Conservation (phyloP, 2,888 invertebrate species). For the Drosophila barbarae region DNA sequence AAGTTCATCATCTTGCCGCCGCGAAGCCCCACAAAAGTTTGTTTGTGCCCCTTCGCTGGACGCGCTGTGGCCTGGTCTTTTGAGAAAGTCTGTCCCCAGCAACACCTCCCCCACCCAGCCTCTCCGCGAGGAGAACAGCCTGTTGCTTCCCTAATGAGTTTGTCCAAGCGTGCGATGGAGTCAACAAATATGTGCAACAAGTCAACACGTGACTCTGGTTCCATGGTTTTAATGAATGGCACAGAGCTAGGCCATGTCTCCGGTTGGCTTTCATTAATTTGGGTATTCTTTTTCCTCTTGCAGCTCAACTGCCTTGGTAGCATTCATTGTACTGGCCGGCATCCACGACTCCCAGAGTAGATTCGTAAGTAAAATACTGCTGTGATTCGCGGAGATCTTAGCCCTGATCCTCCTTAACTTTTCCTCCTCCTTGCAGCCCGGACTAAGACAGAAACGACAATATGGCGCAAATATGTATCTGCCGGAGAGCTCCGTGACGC, state of each 20-base stretch:
- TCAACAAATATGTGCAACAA: conserved; percentile 71
- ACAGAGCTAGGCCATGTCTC: conserved; percentile 13
- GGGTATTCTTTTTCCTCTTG: conserved; percentile 71
- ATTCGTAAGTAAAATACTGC: conserved; percentile 81
- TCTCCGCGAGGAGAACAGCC: conserved; percentile 1
- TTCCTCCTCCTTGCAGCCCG: conserved; percentile 80
- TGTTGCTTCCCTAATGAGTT: conserved; percentile 52
- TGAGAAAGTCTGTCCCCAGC: conserved; percentile 59
- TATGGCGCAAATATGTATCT: conserved; percentile 87
- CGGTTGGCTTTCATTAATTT: conserved; percentile 43
- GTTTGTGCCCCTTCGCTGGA: conserved; percentile 59
- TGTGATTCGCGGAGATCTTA: background rate
- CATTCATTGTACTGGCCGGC: conserved; percentile 82
- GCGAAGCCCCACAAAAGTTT: conserved; percentile 67
- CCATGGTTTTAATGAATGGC: conserved; percentile 47
- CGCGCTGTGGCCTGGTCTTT: conserved; percentile 34
- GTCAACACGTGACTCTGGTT: conserved; percentile 63
- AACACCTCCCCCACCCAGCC: background rate
- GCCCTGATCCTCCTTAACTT: background rate
- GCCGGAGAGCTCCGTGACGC: conserved; percentile 86
- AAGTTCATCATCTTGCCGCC: conserved; percentile 52
- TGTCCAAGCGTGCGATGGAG: conserved; percentile 54
- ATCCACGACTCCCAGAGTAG: conserved; percentile 81
- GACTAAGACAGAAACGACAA: conserved; percentile 88
- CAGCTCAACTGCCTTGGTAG: conserved; percentile 84